A percentile compares a stretch with the other conserved stretches of the same genome.
Conservation (phyloP, 2,797 vertebrate genomes). For the Falco peregrinus region DNA sequence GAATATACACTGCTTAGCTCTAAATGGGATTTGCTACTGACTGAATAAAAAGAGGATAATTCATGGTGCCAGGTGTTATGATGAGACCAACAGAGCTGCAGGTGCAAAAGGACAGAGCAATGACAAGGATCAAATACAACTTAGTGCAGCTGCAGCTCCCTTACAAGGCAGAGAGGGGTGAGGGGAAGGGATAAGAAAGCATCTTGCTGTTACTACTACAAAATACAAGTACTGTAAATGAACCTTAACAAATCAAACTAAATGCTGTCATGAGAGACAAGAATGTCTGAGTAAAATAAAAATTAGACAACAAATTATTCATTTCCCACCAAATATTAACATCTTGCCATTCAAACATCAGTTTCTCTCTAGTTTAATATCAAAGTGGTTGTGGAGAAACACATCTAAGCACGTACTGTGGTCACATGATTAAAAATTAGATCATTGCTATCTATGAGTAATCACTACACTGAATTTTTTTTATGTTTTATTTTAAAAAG, state of each 20-base stretch:
- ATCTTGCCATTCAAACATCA: constrained; percentile 6
- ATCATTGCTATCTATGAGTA: constrained; percentile 53
- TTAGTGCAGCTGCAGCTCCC: constrained; percentile 77
- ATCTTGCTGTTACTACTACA: constrained; percentile 52
- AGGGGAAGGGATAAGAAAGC: constrained; percentile 58
- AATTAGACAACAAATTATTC: not conserved
- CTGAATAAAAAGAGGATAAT: constrained; percentile 74
- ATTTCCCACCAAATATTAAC: not conserved
- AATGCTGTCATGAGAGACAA: not conserved
- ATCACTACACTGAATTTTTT: constrained; percentile 18
- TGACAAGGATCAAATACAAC: constrained; percentile 78
- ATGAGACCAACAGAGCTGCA: constrained; percentile 83
- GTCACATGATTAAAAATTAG: constrained; percentile 68
- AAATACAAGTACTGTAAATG: constrained; percentile 51
- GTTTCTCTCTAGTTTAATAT: not conserved
- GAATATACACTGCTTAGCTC: constrained; percentile 49
- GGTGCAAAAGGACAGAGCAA: constrained; percentile 81
- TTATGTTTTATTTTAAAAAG: constrained; percentile 53
- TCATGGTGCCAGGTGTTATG: constrained; percentile 81
- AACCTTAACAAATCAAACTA: constrained; percentile 36
- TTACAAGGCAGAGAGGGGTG: constrained; percentile 54
- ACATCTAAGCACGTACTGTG: not conserved
- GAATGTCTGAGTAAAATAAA: not conserved
- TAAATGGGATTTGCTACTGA: constrained; percentile 62
- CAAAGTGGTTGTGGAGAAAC: not conserved